Evolutionary conservation across 2,113 vertebrate genomes (phyloP), one percentile per base, ranked within the genome.

Genomic region (Salvator merianae): DNA sequence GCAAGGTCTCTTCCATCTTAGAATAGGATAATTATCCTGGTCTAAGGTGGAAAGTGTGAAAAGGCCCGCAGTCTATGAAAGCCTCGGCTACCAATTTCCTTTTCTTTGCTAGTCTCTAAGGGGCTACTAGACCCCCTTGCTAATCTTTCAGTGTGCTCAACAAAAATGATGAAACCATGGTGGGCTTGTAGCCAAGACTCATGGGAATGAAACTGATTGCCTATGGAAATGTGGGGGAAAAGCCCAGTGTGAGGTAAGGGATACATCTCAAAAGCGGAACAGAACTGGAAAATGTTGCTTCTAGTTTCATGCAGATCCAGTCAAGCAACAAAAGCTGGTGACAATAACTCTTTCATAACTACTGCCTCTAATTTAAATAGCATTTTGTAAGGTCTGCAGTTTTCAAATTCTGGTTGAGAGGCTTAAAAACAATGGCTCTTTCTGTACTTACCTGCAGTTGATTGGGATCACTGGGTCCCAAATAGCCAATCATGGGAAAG

Each of bases 291-390:
- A 88, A 91, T 92, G 82, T 92, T 74, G 77, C 81, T 12, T 93
- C 82, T 86, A 75, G 75, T 92, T 94, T 94, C 92, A 85, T 26
- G 34, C 62, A 90, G 86, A 82, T 84, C 84, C 77, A 81, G 89
- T 84, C 83, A 75, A 91, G 86, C 84, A 90, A 85, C 87, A 91
- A 90, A 85, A 7, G 13, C 63, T 84, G 82, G 79, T 78, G 2
- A 78, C 70, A 34, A 71, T 84, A 91, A 38, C 0, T 90, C 86
- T 47, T 47, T 86, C 87, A 7, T 5, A 47, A 89, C 30, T 38
- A 47, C 1, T 1, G 66, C 5, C n/a, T 1, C 16, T 0, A 0
- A 28, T 36, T 7, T 16, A 71, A 38, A 47, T 71, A 30, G 24
- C 50, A 30, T 53, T 53, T 62, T 14, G 22, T 16, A 34, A 30